Evolutionary conservation across 2,888 invertebrate genomes (phyloP).

Genomic region (Nymphalis urticae): DNA sequence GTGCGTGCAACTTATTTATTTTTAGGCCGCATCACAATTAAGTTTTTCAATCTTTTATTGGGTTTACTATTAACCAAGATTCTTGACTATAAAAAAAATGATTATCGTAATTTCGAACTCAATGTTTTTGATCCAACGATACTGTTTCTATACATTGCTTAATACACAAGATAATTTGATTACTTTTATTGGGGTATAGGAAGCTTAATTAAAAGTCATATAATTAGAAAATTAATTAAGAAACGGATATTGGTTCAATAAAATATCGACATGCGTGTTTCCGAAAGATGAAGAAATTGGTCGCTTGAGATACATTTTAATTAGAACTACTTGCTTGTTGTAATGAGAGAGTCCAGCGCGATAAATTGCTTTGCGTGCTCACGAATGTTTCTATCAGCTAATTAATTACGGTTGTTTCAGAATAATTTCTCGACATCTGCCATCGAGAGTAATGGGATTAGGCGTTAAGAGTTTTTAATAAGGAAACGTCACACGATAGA

Average conservation of each 20-base stretch:
- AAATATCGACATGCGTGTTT: not conserved
- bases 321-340: conserved; percentile 3
- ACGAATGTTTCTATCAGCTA: conserved; percentile 10
- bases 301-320: conserved; percentile 2
- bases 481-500: conserved; percentile 4
- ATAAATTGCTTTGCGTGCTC: conserved; percentile 10
- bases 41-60: too few species aligned
- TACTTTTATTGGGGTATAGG: not conserved
- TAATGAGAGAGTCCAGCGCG: not conserved
- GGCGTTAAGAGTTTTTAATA: conserved; percentile 6
- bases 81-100: too few species aligned
- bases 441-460: conserved; percentile 7
- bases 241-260: conserved; percentile 18
- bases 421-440: conserved; percentile 9
- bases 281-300: conserved; percentile 1
- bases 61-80: too few species aligned
- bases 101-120: too few species aligned
- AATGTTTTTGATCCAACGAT: not conserved
- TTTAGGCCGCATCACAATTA: too few species aligned
- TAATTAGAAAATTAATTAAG: conserved; percentile 7
- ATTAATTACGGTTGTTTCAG: conserved; percentile 8
- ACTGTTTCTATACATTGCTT: not conserved
- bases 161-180: not conserved
- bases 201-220: not conserved
- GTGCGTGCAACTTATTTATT: too few species aligned